Conservation (phyloP, 2,797 vertebrate genomes). For the Aplochiton taeniatus region DNA sequence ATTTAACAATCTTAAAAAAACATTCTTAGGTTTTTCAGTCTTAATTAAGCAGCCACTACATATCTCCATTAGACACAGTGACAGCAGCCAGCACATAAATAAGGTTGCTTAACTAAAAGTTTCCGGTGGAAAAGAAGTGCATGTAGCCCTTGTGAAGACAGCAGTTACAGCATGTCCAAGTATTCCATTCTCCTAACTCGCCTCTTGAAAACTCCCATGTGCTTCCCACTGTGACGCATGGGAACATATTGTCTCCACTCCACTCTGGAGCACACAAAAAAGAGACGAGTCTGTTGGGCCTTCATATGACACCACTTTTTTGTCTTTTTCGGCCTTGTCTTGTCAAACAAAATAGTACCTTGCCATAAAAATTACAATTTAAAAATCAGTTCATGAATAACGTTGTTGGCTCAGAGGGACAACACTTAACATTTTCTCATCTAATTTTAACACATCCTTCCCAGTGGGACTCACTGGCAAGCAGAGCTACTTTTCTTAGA, state of each 20-base stretch:
- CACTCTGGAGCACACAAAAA: constrained; percentile 21
- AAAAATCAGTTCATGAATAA: constrained; percentile 39
- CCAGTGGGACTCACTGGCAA: neutral
- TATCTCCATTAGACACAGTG: too few species aligned
- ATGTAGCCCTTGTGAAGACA: constrained; percentile 5
- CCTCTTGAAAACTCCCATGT: neutral
- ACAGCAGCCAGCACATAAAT: too few species aligned
- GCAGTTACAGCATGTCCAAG: neutral
- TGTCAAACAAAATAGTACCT: constrained; percentile 57
- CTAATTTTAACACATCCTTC: constrained; percentile 5
- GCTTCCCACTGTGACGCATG: constrained; percentile 2
- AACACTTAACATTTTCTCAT: constrained; percentile 22
- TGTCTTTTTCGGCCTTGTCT: constrained; percentile 19
- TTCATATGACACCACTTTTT: constrained; percentile 27
- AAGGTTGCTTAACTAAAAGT: neutral
- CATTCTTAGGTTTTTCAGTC: too few species aligned
- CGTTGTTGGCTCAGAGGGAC: constrained; percentile 9
- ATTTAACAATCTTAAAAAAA: too few species aligned
- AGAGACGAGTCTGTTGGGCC: constrained; percentile 14
- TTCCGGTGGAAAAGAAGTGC: neutral
- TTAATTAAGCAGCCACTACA: too few species aligned
- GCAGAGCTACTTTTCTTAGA: neutral
- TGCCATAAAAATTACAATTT: constrained; percentile 33
- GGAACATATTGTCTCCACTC: constrained; percentile 21
- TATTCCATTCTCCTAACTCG: constrained; percentile 10